Base-by-base conservation (phyloP, 1,140 invertebrate genomes). In the Thrips palmi region DNA sequence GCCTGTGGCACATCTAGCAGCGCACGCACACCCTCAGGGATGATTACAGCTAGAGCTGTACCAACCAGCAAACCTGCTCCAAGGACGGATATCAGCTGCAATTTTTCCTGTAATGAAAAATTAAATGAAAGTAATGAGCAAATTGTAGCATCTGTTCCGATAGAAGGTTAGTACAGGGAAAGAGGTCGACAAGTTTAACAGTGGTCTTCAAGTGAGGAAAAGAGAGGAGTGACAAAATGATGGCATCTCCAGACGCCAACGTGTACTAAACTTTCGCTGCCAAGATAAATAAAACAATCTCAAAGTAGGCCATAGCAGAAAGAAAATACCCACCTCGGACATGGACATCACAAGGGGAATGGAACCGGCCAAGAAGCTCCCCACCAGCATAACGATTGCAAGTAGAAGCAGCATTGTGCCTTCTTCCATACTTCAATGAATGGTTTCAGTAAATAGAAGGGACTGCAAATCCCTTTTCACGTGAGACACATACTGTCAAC, bases 31-130 rank as follows among this genome's bases (percentile, higher is more conserved):
- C 94, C 96, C 65, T 99, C 96, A 1, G 96, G 96, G 50, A 99
- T 97, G 31, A 99, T 98, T 1, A 99, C 92, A 40, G 88, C 82
- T 33, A 98, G 58, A 0, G 94, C 92, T 38, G 94, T 97, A 3
- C 94, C 94, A 28, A 99, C 88, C n/a, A 99, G 63, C 6, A 99
- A 65, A 18, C 94, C 94, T 32, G 94, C 92, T 32, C 94, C 94
- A 31, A 98, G 71, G 22, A 97, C 77, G 15, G 91, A 96, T 21
- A 97, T 76, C 49, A 89, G 67, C 53, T 93, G 81, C 17, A 97
- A 61, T 60, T 92, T 96, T 38, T 88, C 84, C 89, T 97, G 54
- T n/a, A n/a, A n/a, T n/a, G n/a, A 37, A 72, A 70, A 47, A 46
- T 44, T 43, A 49, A 46, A 51, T 45, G 46, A 36, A 42, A 31